Conservation (phyloP, 2,888 invertebrate species). For the Ormyrus pomaceus region DNA sequence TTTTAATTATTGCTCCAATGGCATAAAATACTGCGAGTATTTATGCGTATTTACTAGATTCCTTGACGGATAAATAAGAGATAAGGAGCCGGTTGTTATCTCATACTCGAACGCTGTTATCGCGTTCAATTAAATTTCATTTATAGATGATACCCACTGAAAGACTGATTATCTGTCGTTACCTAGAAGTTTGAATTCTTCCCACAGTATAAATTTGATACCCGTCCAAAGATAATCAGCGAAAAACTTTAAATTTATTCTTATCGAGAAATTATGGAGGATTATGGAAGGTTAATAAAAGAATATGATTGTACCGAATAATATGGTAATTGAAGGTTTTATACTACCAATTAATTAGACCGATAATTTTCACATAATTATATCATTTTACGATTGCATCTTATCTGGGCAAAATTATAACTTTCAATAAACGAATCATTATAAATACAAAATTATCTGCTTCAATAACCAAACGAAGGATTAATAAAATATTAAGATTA, state of each 20-base stretch:
- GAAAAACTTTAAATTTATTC: not conserved
- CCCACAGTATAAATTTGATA: not conserved
- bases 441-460: too few relatives aligned
- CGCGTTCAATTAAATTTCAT: conserved; percentile 37
- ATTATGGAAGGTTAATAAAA: too few relatives aligned
- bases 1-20: too few relatives aligned
- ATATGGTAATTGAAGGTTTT: too few relatives aligned
- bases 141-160: conserved; percentile 19
- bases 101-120: conserved; percentile 18
- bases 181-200: conserved; percentile 8
- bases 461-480: too few relatives aligned
- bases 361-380: too few relatives aligned
- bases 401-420: too few relatives aligned
- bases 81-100: conserved; percentile 41
- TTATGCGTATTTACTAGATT: conserved; percentile 6
- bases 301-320: too few relatives aligned
- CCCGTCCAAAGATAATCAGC: not conserved
- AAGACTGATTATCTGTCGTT: conserved; percentile 14
- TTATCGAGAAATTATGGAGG: not conserved
- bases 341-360: too few relatives aligned
- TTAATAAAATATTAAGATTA: too few relatives aligned
- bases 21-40: not conserved
- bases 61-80: conserved; percentile 2
- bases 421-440: too few relatives aligned
- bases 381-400: too few relatives aligned